A percentile compares a stretch with the other conserved stretches of the same genome.
Evolutionary conservation across 2,888 invertebrate genomes (phyloP).

Genomic region (Drosophila conformis): DNA sequence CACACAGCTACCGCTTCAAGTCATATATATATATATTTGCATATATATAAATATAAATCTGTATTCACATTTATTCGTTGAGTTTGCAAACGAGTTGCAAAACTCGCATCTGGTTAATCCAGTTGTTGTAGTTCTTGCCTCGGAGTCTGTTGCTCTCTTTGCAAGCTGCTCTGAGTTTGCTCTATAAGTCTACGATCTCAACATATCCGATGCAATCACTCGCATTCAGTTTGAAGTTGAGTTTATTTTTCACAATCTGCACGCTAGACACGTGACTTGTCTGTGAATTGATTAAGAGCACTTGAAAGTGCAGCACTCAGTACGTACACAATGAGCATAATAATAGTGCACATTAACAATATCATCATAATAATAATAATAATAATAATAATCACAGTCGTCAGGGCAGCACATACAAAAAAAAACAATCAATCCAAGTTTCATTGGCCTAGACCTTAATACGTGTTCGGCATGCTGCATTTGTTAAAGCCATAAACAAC

Average conservation of each 20-base stretch:
- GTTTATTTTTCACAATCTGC: not conserved
- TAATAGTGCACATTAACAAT: constrained; percentile 12
- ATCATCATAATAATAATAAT: constrained; percentile 13
- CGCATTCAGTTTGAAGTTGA: constrained; percentile 15
- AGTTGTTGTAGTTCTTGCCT: constrained; percentile 42
- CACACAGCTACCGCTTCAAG: constrained; percentile 9
- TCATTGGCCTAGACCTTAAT: constrained; percentile 80
- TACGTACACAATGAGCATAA: constrained; percentile 9
- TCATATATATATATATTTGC: constrained; percentile 10
- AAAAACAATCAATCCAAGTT: constrained; percentile 49
- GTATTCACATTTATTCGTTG: not conserved
- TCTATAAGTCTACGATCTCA: constrained; percentile 1
- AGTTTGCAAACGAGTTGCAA: constrained; percentile 48
- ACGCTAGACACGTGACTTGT: constrained; percentile 31
- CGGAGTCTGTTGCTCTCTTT: not conserved
- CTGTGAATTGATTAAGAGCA: constrained; percentile 3
- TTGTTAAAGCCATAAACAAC: constrained; percentile 12
- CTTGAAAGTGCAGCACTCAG: constrained; percentile 6
- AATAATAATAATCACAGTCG: constrained; percentile 24
- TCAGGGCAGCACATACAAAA: constrained; percentile 18
- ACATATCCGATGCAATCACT: constrained; percentile 7
- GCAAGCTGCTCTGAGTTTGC: constrained; percentile 1
- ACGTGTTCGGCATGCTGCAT: constrained; percentile 62
- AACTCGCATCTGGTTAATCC: constrained; percentile 63
- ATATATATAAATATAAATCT: not conserved